Base-by-base conservation (phyloP, 1,140 invertebrate species). In the Cydia splendana region DNA sequence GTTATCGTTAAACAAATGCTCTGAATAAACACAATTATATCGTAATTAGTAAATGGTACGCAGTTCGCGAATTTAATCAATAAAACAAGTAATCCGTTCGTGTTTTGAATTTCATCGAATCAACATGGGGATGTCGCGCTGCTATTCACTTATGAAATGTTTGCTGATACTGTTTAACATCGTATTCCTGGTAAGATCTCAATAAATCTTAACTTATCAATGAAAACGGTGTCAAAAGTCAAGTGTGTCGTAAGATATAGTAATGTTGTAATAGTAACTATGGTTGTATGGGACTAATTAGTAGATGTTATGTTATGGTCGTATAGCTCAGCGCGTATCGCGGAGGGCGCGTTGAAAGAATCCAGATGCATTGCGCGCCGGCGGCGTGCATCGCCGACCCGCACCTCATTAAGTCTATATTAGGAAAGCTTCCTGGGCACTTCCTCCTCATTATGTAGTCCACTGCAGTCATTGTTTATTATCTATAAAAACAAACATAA, bases 131-230 rank as follows among this genome's bases (percentile, higher is more conserved):
- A 85, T 88, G 86, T 92, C 90, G 79, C 85, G 85, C 57, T 92
- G 90, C 78, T 92, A 91, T 75, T 90, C 90, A 20, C 77, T 92
- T 74, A 90, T 91, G 88, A 92, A 92, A 82, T 92, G 89, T 82
- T 85, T 91, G 77, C 81, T 92, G 76, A 91, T 92, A 74, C 77
- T 92, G 24, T 90, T 91, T 74, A 91, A 88, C 76, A 87, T 92
- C 45, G 84, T 92, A 80, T 88, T 92, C 75, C 80, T 91, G 83
- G 90, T 92, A 87, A 89, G 86, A 79, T 18, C 15, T 71, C 34
- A 18, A 38, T 45, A 38, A 71, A 18, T 42, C 15, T 38, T 18
- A 18, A 71, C 34, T 71, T 34, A 38, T 71, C 67, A 71, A 71
- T 71, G 67, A 71, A 71, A 71, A 71, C 18, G n/a, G 57, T 24